Conservation (phyloP, 2,888 invertebrate genomes). For the Rhingia rostrata region DNA sequence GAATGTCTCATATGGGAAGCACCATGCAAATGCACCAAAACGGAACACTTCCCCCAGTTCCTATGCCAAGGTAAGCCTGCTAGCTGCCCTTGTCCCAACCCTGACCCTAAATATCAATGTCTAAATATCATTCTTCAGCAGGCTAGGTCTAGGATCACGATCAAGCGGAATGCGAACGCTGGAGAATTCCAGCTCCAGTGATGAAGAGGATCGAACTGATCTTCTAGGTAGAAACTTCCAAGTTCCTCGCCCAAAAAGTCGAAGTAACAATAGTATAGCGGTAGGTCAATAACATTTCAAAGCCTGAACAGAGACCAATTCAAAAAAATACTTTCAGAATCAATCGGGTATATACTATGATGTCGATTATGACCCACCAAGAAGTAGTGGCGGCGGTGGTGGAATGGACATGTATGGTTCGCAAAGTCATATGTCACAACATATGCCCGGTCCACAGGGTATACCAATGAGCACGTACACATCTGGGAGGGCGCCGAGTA, state of each 20-base stretch:
- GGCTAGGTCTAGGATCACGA: slow-evolving; percentile 82
- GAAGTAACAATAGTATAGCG: slow-evolving; percentile 86
- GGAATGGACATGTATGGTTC: slow-evolving; percentile 83
- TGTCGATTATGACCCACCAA: slow-evolving; percentile 91
- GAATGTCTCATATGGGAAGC: slow-evolving; percentile 83
- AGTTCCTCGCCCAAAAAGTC: slow-evolving; percentile 92
- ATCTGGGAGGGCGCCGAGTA: slow-evolving; percentile 87
- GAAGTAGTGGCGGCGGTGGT: slow-evolving; percentile 83
- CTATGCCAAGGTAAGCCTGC: slow-evolving; percentile 86
- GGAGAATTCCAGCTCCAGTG: slow-evolving; percentile 85
- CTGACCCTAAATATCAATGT: slow-evolving; percentile 7
- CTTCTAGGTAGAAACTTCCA: slow-evolving; percentile 88
- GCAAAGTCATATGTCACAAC: slow-evolving; percentile 85
- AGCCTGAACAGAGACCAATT: background rate
- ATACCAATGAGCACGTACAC: slow-evolving; percentile 94
- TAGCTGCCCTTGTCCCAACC: slow-evolving; percentile 25
- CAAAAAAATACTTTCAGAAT: slow-evolving; percentile 85
- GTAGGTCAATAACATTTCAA: slow-evolving; percentile 75
- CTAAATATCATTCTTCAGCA: slow-evolving; percentile 75
- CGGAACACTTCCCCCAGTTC: slow-evolving; percentile 87
- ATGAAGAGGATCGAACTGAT: slow-evolving; percentile 90
- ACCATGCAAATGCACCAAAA: slow-evolving; percentile 82
- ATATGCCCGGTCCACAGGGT: slow-evolving; percentile 86
- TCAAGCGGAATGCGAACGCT: slow-evolving; percentile 83
- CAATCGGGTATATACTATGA: slow-evolving; percentile 96